Conservation (phyloP, 1,140 invertebrate species). For the Ceratina australensis region DNA sequence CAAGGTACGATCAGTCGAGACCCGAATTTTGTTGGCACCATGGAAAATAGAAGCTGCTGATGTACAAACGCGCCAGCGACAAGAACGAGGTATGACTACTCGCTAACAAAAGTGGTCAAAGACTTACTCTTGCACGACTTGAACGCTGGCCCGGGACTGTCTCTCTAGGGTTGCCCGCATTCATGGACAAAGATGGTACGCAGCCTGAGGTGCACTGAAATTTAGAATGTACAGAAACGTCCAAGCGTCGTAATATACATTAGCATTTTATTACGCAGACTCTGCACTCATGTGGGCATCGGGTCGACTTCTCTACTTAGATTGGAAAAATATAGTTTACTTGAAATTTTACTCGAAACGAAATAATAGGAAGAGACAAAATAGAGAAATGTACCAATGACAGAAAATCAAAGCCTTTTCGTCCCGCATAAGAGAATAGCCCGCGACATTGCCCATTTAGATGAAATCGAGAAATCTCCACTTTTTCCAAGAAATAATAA, state of each 20-base stretch:
- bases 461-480: neutral
- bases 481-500: constrained; percentile 2
- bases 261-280: constrained; percentile 59
- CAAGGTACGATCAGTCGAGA: constrained; percentile 67
- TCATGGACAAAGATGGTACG: constrained; percentile 77
- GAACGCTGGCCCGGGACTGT: constrained; percentile 71
- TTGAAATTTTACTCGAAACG: neutral
- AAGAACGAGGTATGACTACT: constrained; percentile 65
- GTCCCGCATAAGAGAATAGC: neutral
- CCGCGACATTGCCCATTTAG: neutral
- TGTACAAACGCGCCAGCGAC: constrained; percentile 60
- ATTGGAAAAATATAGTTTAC: constrained; percentile 23
- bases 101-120: constrained; percentile 66
- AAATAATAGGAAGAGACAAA: neutral
- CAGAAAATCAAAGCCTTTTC: neutral
- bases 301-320: constrained; percentile 58
- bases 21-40: constrained; percentile 44
- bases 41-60: constrained; percentile 49
- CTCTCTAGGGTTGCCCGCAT: constrained; percentile 71
- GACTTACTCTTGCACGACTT: constrained; percentile 74
- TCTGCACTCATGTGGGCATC: constrained; percentile 64
- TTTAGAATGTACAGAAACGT: constrained; percentile 74
- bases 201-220: constrained; percentile 74
- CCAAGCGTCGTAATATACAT: constrained; percentile 60
- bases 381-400: neutral